Evolutionary conservation across 2,113 vertebrate genomes (phyloP).

Genomic region (Podarcis cretensis): DNA sequence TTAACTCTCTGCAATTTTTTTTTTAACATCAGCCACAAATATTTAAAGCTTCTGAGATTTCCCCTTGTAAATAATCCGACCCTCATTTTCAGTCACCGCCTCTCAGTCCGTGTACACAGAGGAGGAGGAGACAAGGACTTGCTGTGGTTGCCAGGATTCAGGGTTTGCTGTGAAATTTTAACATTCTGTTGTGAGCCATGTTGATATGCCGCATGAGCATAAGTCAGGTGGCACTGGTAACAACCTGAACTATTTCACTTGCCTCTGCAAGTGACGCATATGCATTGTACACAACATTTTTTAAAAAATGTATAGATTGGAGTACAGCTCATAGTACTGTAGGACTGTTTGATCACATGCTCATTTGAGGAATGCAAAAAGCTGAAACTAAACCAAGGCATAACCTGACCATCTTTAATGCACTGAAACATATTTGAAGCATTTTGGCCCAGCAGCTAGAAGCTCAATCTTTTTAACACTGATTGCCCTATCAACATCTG

Average conservation of each 20-base stretch:
- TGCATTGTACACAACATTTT: background rate
- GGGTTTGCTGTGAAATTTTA: constrained; percentile 18
- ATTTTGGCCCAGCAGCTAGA: background rate
- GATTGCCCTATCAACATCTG: background rate
- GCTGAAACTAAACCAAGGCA: background rate
- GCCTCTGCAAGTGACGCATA: background rate
- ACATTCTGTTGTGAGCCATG: constrained; percentile 20
- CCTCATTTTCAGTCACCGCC: background rate
- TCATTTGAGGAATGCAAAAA: background rate
- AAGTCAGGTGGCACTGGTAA: constrained; percentile 6
- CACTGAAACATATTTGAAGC: background rate
- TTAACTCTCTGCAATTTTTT: no score
- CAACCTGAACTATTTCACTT: constrained; percentile 34
- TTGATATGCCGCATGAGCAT: constrained; percentile 15
- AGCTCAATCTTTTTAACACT: background rate
- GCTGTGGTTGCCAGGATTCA: background rate
- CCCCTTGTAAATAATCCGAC: constrained; percentile 13
- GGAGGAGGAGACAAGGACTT: background rate
- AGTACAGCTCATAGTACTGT: background rate
- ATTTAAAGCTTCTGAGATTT: constrained; percentile 3
- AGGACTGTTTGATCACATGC: background rate
- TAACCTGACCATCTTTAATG: background rate
- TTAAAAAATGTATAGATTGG: background rate
- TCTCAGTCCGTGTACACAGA: background rate
- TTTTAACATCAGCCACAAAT: background rate